Percentiles rank a stretch among this genome's conserved stretches.
Conservation (phyloP, 1,140 invertebrate species). For the Formica exsecta region DNA sequence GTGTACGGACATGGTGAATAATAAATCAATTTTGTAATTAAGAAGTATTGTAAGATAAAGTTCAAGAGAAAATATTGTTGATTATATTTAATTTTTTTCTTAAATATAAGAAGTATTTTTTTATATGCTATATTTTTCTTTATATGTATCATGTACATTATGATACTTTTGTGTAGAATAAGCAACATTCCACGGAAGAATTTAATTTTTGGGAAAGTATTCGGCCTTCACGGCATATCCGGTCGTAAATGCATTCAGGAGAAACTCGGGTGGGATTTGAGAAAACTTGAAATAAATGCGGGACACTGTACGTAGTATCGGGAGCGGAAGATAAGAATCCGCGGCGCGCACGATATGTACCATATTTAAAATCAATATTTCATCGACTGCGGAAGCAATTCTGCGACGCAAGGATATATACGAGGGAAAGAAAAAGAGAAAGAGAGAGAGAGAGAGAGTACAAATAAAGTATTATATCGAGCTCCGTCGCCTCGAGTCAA, state of each 20-base stretch:
- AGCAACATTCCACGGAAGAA: background rate
- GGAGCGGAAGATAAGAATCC: constrained; percentile 51
- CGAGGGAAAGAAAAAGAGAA: background rate
- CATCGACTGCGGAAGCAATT: constrained; percentile 55
- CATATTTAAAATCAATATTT: constrained; percentile 64
- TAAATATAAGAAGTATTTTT: background rate
- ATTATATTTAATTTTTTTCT: background rate
- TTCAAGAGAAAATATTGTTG: background rate
- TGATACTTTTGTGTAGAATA: background rate
- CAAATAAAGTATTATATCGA: constrained; percentile 63
- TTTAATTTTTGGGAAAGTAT: background rate
- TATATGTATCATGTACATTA: background rate
- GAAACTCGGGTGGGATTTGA: background rate
- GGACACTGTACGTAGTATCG: background rate
- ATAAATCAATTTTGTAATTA: background rate
- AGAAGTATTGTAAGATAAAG: background rate
- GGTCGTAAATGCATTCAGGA: background rate
- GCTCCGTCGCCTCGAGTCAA: constrained; percentile 56
- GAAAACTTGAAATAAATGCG: constrained; percentile 20
- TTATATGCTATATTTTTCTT: background rate
- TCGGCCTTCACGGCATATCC: background rate
- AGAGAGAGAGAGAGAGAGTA: background rate
- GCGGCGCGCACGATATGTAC: constrained; percentile 13
- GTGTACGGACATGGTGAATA: background rate
- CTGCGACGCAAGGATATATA: constrained; percentile 50